Evolutionary conservation across 1,140 invertebrate genomes (phyloP).

Genomic region (Dendroctonus ponderosae): DNA sequence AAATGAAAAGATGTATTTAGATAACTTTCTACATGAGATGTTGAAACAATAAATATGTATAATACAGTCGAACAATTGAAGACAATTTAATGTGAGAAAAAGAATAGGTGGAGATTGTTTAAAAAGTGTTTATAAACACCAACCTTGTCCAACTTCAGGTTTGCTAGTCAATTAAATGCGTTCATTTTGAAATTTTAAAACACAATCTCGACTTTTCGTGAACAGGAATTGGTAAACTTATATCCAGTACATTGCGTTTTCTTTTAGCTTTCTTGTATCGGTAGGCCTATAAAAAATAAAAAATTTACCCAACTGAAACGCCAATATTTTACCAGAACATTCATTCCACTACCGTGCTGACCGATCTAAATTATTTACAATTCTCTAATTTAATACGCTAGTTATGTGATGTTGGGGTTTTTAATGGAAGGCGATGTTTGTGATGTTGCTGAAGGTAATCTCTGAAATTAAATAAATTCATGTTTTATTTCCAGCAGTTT

Average conservation of each 20-base stretch:
- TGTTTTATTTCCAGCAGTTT: background rate
- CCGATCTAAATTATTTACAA: conserved; percentile 3
- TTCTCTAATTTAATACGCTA: conserved; percentile 4
- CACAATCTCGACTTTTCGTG: conserved; percentile 33
- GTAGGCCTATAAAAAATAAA: conserved; percentile 41
- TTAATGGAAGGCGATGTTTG: conserved; percentile 41
- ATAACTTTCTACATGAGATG: too few species aligned
- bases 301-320: background rate
- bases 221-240: conserved; percentile 37
- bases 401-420: conserved; percentile 16
- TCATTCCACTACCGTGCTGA: background rate
- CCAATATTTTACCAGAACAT: conserved; percentile 1
- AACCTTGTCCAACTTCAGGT: background rate
- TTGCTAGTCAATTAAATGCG: background rate
- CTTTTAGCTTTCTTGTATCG: conserved; percentile 46
- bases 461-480: conserved; percentile 42
- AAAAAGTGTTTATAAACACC: background rate
- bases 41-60: too few species aligned
- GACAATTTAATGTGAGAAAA: too few species aligned
- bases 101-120: too few species aligned
- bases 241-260: conserved; percentile 41
- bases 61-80: too few species aligned
- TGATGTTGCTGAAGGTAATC: conserved; percentile 43
- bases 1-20: too few species aligned
- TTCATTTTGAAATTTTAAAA: conserved; percentile 4